Conservation (phyloP, 2,113 vertebrate genomes). For the Irena cyanogastra region DNA sequence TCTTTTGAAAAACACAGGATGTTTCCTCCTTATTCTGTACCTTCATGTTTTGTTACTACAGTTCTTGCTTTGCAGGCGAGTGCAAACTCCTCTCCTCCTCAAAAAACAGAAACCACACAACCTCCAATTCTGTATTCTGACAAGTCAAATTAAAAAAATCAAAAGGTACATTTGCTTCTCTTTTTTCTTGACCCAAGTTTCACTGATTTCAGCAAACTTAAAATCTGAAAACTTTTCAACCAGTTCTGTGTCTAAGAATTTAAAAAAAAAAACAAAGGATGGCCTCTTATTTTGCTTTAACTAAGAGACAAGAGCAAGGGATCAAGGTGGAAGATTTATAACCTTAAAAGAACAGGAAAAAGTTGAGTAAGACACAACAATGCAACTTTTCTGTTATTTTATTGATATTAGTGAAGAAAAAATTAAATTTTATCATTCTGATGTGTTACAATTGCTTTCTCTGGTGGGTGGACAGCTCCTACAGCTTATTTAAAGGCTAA, state of each 20-base stretch:
- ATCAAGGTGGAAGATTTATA: not conserved
- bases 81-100: not conserved
- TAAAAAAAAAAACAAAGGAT: not conserved
- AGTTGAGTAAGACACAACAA: not conserved
- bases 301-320: not conserved
- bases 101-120: not conserved
- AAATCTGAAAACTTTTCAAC: not conserved
- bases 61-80: not conserved
- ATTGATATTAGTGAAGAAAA: conserved; percentile 69
- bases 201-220: not conserved
- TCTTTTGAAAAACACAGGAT: not conserved
- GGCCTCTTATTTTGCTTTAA: not conserved
- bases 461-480: conserved; percentile 23
- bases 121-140: not conserved
- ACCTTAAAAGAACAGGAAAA: not conserved
- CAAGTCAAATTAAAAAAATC: not conserved
- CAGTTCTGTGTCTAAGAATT: not conserved
- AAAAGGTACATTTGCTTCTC: not conserved
- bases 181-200: not conserved
- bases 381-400: conserved; percentile 62
- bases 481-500: conserved; percentile 44
- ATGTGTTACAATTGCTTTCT: conserved; percentile 53
- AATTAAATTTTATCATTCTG: conserved; percentile 29
- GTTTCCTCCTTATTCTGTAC: not conserved
- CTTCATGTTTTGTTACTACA: not conserved